Conservation (phyloP, 2,113 vertebrate species). For the Zosterops japonicus region DNA sequence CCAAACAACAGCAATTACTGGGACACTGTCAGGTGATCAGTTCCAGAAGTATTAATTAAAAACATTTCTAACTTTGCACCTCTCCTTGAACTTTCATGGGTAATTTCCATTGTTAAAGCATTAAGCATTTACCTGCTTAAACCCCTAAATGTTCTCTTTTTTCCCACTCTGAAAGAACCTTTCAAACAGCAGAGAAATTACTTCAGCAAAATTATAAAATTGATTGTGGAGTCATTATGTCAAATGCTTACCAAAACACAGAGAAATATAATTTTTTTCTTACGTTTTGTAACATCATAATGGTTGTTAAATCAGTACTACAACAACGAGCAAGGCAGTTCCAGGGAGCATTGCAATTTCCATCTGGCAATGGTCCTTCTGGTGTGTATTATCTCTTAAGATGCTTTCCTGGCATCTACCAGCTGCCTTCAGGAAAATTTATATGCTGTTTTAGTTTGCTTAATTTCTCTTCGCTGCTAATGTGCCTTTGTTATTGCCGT, state of each 20-base stretch:
- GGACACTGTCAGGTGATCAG: neutral
- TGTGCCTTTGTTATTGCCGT: neutral
- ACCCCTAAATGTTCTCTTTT: neutral
- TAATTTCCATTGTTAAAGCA: neutral
- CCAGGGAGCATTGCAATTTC: neutral
- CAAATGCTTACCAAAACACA: neutral
- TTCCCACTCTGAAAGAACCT: neutral
- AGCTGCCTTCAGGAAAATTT: slow-evolving; percentile 24
- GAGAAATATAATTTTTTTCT: neutral
- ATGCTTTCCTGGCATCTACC: neutral
- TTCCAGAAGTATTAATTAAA: neutral
- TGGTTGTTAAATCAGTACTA: accelerated
- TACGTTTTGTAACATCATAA: neutral
- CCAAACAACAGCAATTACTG: neutral
- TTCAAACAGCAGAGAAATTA: neutral
- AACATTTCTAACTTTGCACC: neutral
- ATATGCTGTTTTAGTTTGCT: neutral
- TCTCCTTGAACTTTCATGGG: neutral
- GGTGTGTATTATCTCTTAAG: neutral
- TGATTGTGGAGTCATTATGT: neutral
- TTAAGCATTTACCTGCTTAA: neutral
- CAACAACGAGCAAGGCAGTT: neutral
- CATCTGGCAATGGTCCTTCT: slow-evolving; percentile 30
- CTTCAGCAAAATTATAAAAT: neutral
- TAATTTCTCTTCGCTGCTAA: slow-evolving; percentile 27